Percentiles rank a stretch among this genome's conserved stretches.
These are phyloP conservation scores for Typhlichthys eigenmanni DNA, from an alignment of 2,797 vertebrate genomes.

Conservation along the genomic window DNA sequence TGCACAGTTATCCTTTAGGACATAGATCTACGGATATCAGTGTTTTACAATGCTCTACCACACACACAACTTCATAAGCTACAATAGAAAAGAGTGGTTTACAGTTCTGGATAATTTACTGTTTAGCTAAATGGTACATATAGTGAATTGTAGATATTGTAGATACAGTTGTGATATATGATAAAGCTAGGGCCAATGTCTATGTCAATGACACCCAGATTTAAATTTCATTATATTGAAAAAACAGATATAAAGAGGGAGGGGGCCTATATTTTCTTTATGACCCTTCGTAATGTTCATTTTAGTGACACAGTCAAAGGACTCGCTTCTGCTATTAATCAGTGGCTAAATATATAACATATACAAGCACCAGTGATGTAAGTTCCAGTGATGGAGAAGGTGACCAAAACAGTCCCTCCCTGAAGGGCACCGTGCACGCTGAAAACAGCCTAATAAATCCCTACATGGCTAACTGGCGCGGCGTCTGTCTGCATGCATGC, in stretches of 20 bases:
- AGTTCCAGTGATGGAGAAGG: constrained; percentile 52
- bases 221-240: too few species aligned
- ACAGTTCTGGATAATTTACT: not conserved
- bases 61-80: too few species aligned
- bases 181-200: too few species aligned
- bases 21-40: not conserved
- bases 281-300: constrained; percentile 17
- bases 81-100: too few species aligned
- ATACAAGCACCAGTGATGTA: constrained; percentile 38
- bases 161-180: too few species aligned
- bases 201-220: too few species aligned
- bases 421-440: constrained; percentile 26
- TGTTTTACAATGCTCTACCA: not conserved
- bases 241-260: too few species aligned
- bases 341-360: constrained; percentile 36
- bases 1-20: too few species aligned
- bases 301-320: constrained; percentile 9
- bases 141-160: too few species aligned
- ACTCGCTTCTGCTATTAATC: constrained; percentile 47
- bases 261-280: too few species aligned
- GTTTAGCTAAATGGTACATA: too few species aligned
- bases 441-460: constrained; percentile 48
- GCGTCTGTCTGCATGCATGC: constrained; percentile 1
- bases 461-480: not conserved
- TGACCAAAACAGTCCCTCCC: constrained; percentile 47